Percentiles rank a stretch among this genome's conserved stretches.
phyloP scores from a whole-genome alignment of 2,888 invertebrate species.

The Melipona bicolor region DNA sequence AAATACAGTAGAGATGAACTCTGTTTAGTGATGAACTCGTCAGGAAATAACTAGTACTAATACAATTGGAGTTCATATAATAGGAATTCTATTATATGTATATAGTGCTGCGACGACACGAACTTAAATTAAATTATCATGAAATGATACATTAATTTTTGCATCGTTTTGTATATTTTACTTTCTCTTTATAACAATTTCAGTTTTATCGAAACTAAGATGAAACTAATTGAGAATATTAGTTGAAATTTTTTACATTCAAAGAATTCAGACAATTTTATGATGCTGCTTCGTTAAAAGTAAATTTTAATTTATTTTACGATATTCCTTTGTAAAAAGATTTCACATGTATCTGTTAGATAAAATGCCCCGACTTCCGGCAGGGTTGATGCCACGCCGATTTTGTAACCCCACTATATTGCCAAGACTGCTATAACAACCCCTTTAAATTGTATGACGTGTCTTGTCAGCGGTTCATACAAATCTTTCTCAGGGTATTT shows the following conservation, averaged over 20 bases:
- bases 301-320: background rate
- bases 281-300: background rate
- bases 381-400: background rate
- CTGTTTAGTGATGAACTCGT: too few species aligned
- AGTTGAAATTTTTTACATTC: background rate
- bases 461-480: slow-evolving; percentile 62
- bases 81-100: too few species aligned
- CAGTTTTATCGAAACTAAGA: background rate
- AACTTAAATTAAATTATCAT: background rate
- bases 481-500: slow-evolving; percentile 57
- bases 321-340: background rate
- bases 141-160: background rate
- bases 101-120: slow-evolving; percentile 15
- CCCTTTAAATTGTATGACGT: slow-evolving; percentile 54
- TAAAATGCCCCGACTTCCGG: background rate
- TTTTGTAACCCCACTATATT: background rate
- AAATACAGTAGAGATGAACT: background rate
- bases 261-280: background rate
- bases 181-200: background rate
- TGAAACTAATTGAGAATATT: background rate
- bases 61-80: too few species aligned
- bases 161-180: background rate
- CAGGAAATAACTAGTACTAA: too few species aligned
- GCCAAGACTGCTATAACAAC: slow-evolving; percentile 23
- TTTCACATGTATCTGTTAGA: background rate